Percentiles rank a stretch among this genome's conserved stretches.
Evolutionary conservation across 2,888 invertebrate genomes (phyloP).

Genomic region (Oasisia sp.): DNA sequence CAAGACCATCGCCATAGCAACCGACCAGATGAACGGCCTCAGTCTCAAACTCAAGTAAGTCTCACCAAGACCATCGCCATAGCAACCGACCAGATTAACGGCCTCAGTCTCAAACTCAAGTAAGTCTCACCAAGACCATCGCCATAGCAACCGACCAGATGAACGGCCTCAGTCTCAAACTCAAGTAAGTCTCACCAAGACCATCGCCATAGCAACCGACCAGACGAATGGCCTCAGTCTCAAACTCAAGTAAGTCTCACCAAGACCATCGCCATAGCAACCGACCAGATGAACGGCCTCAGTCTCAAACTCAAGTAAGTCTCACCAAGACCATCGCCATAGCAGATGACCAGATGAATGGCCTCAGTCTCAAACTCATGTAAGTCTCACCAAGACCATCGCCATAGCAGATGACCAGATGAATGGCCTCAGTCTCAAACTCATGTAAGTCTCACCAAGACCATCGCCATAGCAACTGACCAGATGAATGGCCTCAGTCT

Average conservation of each 20-base stretch:
- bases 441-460: no score
- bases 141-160: slow-evolving; percentile 65
- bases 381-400: slow-evolving; percentile 58
- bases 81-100: slow-evolving; percentile 64
- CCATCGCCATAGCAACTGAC: no score
- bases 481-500: no score
- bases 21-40: slow-evolving; percentile 64
- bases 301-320: slow-evolving; percentile 60
- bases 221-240: slow-evolving; percentile 63
- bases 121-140: slow-evolving; percentile 58
- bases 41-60: slow-evolving; percentile 60
- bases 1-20: slow-evolving; percentile 63
- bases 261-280: slow-evolving; percentile 63
- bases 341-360: slow-evolving; percentile 64
- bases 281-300: slow-evolving; percentile 64
- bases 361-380: slow-evolving; percentile 61
- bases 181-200: slow-evolving; percentile 59
- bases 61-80: slow-evolving; percentile 59
- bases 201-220: slow-evolving; percentile 64
- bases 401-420: slow-evolving; percentile 46
- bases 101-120: slow-evolving; percentile 61
- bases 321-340: slow-evolving; percentile 59
- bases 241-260: slow-evolving; percentile 59
- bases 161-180: slow-evolving; percentile 59
- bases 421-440: no score